These are phyloP conservation scores for Arizona elegans DNA, from an alignment of 2,113 vertebrate genomes.

Conservation along the genomic window DNA sequence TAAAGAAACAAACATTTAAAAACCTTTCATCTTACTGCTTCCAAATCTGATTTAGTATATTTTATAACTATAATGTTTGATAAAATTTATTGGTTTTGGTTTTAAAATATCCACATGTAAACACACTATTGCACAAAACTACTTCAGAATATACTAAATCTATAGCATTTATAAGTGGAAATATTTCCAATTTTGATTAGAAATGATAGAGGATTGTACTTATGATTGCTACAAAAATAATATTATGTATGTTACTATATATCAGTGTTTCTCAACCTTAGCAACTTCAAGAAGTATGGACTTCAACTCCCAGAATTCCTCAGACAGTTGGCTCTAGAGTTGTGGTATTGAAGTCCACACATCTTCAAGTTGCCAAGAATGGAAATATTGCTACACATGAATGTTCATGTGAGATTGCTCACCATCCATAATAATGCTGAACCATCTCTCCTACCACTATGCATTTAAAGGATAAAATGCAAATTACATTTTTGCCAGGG, in stretches of 20 bases:
- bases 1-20: constrained; percentile 4
- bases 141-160: neutral
- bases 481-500: neutral
- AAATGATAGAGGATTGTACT: neutral
- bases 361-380: no score
- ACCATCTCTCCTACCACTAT: neutral
- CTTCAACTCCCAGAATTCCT: no score
- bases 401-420: neutral
- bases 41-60: constrained; percentile 34
- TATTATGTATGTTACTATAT: neutral
- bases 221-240: neutral
- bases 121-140: neutral
- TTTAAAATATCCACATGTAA: neutral
- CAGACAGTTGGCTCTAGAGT: no score
- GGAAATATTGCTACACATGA: no score
- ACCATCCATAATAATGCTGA: neutral
- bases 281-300: no score
- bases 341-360: no score
- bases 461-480: neutral
- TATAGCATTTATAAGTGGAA: neutral
- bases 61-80: constrained; percentile 2
- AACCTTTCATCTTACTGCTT: neutral
- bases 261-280: no score
- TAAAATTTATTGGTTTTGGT: neutral
- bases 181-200: neutral